Evolutionary conservation across 2,113 vertebrate genomes (phyloP).

Genomic region (Lathamus discolor): DNA sequence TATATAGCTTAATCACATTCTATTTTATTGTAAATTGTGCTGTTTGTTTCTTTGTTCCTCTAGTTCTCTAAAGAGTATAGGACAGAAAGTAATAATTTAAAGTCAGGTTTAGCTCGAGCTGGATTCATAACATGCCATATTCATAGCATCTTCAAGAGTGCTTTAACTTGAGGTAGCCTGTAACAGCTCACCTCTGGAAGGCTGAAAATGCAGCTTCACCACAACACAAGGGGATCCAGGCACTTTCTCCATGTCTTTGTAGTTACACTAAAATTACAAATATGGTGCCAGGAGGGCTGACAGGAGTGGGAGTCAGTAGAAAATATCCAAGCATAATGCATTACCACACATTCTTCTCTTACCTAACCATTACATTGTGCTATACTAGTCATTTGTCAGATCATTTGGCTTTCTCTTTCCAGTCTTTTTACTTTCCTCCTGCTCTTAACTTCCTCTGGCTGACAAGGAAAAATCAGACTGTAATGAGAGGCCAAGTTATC

Average conservation of each 20-base stretch:
- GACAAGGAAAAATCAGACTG: neutral
- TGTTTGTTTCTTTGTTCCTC: neutral
- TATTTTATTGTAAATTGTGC: neutral
- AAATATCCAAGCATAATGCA: neutral
- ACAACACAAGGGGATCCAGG: neutral
- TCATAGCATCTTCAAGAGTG: neutral
- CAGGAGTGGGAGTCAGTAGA: neutral
- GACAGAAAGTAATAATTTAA: neutral
- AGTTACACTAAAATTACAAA: neutral
- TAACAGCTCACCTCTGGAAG: neutral
- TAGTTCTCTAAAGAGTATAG: neutral
- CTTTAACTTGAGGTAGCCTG: neutral
- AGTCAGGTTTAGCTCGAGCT: neutral
- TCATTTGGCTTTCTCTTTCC: neutral
- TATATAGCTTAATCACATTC: neutral
- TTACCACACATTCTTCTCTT: neutral
- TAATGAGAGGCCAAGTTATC: neutral
- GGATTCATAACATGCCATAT: neutral
- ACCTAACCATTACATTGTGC: fast-evolving
- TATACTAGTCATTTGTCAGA: neutral
- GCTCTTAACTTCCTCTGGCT: neutral
- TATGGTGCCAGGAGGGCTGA: neutral
- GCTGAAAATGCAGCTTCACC: neutral
- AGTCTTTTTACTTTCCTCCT: neutral
- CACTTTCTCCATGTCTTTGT: neutral